Evolutionary conservation across 2,113 vertebrate genomes (phyloP).

Genomic region (Nycticryphes semicollaris): DNA sequence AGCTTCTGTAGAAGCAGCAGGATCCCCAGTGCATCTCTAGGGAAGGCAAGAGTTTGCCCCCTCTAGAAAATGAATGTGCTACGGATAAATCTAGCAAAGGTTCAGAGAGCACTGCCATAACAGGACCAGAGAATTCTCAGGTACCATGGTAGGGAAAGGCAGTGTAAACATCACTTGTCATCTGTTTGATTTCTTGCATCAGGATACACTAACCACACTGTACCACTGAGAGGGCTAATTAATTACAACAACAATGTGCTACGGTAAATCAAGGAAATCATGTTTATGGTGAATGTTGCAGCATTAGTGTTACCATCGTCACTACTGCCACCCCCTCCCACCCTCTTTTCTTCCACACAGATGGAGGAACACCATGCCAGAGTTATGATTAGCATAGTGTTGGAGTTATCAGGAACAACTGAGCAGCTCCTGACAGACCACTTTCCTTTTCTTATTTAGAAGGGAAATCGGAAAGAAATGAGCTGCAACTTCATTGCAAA

Average conservation of each 20-base stretch:
- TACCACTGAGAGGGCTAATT: not conserved
- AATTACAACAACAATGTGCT: not conserved
- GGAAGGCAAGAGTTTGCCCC: not conserved
- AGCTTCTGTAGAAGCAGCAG: not conserved
- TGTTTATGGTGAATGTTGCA: not conserved
- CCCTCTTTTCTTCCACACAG: not conserved
- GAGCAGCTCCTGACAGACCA: slow-evolving; percentile 34
- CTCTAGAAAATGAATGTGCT: not conserved
- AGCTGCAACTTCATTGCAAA: not conserved
- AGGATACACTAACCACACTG: not conserved
- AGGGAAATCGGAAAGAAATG: not conserved
- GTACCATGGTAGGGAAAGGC: not conserved
- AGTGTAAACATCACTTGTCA: not conserved
- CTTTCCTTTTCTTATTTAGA: not conserved
- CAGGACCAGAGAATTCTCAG: not conserved
- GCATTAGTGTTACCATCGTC: not conserved
- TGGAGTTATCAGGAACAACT: slow-evolving; percentile 50
- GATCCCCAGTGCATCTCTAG: not conserved
- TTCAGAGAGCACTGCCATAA: not conserved
- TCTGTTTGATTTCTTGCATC: not conserved
- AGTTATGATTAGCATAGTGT: slow-evolving; percentile 34
- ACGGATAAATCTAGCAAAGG: not conserved
- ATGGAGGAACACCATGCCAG: not conserved
- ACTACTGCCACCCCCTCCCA: not conserved
- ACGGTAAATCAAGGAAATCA: not conserved